These are phyloP conservation scores for Apodemus agrarius DNA, from an alignment of 2,797 vertebrate genomes.

Conservation along the genomic window DNA sequence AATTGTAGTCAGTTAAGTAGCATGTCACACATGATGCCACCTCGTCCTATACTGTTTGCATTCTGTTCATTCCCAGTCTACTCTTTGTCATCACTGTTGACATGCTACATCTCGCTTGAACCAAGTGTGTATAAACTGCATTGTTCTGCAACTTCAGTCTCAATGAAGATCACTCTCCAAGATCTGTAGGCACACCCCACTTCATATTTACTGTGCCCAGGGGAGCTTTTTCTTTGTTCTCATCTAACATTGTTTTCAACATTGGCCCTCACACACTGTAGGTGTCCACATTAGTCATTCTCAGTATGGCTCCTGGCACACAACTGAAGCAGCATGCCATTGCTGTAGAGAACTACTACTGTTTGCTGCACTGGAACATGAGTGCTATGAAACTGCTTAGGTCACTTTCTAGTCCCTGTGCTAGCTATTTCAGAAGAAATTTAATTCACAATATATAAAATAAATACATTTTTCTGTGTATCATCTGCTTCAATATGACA, in stretches of 20 bases:
- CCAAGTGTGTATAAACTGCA: neutral
- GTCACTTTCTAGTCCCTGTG: neutral
- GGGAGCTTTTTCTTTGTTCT: neutral
- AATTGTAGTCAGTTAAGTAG: neutral
- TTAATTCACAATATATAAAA: neutral
- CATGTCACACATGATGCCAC: neutral
- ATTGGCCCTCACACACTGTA: neutral
- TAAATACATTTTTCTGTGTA: neutral
- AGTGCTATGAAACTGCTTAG: neutral
- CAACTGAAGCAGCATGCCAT: no score
- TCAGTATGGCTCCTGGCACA: neutral
- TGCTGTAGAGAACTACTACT: neutral
- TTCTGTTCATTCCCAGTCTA: no score
- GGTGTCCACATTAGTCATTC: neutral
- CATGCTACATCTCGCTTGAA: neutral
- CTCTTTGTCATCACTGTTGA: no score
- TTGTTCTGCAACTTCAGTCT: neutral
- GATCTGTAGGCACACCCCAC: neutral
- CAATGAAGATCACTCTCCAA: fast-evolving
- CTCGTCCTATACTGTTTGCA: neutral
- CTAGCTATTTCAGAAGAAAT: constrained; percentile 14
- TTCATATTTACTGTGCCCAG: neutral
- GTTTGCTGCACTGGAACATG: no score
- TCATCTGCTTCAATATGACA: neutral
- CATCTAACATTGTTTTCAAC: neutral